Conservation (phyloP, 2,113 vertebrate genomes). For the Camelus dromedarius region DNA sequence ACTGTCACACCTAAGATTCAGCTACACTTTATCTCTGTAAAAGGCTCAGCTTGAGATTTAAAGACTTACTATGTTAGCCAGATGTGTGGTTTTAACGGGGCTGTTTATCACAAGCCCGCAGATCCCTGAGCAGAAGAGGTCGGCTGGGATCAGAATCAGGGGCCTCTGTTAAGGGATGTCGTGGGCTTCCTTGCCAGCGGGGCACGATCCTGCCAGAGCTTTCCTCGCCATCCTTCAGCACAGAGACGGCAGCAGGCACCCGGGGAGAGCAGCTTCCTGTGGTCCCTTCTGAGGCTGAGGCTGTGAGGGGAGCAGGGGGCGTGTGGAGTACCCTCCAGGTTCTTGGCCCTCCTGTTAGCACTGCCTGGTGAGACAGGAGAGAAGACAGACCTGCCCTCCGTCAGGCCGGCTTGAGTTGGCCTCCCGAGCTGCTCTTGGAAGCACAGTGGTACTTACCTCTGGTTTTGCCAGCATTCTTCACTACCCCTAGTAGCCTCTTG, state of each 20-base stretch:
- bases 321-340: too few relatives aligned
- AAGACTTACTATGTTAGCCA: conserved; percentile 62
- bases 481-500: neutral
- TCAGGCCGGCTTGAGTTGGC: neutral
- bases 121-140: neutral
- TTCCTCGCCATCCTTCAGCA: neutral
- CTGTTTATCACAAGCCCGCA: neutral
- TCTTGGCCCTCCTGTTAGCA: fast-evolving
- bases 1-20: conserved; percentile 69
- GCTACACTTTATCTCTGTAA: conserved; percentile 70
- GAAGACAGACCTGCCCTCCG: neutral
- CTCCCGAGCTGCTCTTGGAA: neutral
- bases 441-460: neutral
- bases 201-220: fast-evolving
- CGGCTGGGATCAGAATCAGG: neutral
- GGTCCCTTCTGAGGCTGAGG: neutral
- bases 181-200: fast-evolving
- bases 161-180: fast-evolving
- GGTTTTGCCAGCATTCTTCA: neutral
- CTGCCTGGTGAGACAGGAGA: neutral
- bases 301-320: too few relatives aligned
- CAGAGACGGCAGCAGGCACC: fast-evolving
- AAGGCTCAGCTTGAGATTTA: conserved; percentile 63
- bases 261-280: too few relatives aligned
- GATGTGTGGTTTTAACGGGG: conserved; percentile 43